Base-by-base conservation (phyloP, 1,140 invertebrate species). In the Uloborus diversus region DNA sequence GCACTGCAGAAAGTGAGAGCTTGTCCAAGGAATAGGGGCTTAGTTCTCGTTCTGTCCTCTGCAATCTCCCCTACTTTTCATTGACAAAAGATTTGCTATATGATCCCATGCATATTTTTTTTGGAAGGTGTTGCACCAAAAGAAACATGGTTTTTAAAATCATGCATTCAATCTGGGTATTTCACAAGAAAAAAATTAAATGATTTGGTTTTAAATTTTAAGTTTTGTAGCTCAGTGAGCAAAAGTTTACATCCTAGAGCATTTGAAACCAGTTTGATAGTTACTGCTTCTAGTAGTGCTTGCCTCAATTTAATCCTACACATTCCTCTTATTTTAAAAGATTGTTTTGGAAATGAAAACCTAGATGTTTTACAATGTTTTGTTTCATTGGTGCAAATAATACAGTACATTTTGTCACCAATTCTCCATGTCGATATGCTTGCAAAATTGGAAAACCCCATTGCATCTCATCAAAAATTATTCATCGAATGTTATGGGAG, bases 81-180 rank as follows among this genome's bases (percentile, higher is more conserved):
- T 57, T 57, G 53, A 57, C 53, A 17, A 57, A 57, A 57, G 53
- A 57, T 25, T 57, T 57, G 17, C n/a, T 25, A 57, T 62, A n/a
- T 32, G 28, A n/a, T n/a, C n/a, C n/a, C n/a, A n/a, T n/a, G n/a
- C n/a, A n/a, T n/a, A n/a, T n/a, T n/a, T n/a, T n/a, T 61, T 30
- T 30, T 62, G 13, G 59, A 62, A 62, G 59, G 59, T 32, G 20
- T 62, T 62, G 59, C 59, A 14, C 59, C 28, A 14, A 62, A 62
- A 32, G 59, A 62, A 27, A 32, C 59, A 32, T 62, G 28, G 59
- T n/a, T n/a, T n/a, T n/a, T n/a, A n/a, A n/a, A n/a, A n/a, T n/a
- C n/a, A n/a, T n/a, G n/a, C n/a, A n/a, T n/a, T n/a, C n/a, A n/a
- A n/a, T n/a, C n/a, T n/a, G n/a, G n/a, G n/a, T n/a, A n/a, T n/a